Percentiles rank a stretch among this genome's conserved stretches.
phyloP scores from a whole-genome alignment of 2,888 invertebrate species.

The Ophion ellenae region DNA sequence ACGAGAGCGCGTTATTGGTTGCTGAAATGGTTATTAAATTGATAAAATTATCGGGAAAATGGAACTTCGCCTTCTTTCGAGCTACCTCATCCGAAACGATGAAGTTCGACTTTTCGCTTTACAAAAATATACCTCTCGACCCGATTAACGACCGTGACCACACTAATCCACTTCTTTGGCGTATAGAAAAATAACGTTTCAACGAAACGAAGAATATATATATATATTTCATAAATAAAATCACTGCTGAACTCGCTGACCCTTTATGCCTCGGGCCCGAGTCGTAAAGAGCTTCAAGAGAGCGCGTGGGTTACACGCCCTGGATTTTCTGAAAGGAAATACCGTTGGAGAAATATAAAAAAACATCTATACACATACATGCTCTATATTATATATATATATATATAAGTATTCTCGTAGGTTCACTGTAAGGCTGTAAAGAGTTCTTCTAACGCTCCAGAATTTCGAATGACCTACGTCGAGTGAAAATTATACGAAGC shows the following conservation, averaged over 20 bases:
- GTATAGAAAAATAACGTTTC: constrained; percentile 11
- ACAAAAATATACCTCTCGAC: constrained; percentile 27
- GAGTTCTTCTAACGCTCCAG: constrained; percentile 46
- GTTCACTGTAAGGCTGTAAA: constrained; percentile 22
- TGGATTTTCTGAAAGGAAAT: constrained; percentile 35
- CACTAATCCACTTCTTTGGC: not conserved
- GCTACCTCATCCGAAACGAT: not conserved
- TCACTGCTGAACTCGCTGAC: constrained; percentile 10
- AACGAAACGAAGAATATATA: constrained; percentile 15
- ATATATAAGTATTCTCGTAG: not conserved
- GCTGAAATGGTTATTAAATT: not conserved
- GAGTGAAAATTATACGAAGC: constrained; percentile 1
- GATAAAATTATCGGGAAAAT: not conserved
- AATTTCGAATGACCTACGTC: constrained; percentile 38
- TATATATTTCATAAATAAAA: constrained; percentile 13
- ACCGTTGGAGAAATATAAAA: constrained; percentile 20
- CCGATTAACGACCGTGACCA: constrained; percentile 17
- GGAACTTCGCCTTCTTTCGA: constrained; percentile 1
- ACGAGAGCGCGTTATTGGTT: not conserved
- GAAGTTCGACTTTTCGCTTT: constrained; percentile 7
- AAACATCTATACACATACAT: not conserved
- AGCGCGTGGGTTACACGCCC: not conserved
- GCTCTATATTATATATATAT: not conserved
- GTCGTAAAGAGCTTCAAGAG: constrained; percentile 11
- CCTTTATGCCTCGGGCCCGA: constrained; percentile 2